Percentiles rank a stretch among this genome's conserved stretches.
Conservation (phyloP, 2,797 vertebrate genomes). For the Gephyroberyx darwinii region DNA sequence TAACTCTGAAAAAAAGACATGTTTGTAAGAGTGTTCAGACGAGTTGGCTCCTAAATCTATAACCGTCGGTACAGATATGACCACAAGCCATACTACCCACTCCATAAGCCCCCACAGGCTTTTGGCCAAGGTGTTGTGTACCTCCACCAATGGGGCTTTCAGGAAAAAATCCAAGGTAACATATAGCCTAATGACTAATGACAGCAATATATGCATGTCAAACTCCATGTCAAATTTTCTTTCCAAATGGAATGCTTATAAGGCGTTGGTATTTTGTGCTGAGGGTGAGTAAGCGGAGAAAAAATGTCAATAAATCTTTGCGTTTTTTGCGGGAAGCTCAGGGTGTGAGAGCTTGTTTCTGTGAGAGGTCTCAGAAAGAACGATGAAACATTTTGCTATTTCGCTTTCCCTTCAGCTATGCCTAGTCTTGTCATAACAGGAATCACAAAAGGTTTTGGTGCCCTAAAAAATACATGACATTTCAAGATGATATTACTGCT, state of each 20-base stretch:
- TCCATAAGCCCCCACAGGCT: slow-evolving; percentile 41
- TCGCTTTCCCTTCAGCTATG: slow-evolving; percentile 66
- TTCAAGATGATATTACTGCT: slow-evolving; percentile 72
- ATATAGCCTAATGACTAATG: slow-evolving; percentile 40
- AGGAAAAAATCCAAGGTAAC: slow-evolving; percentile 27
- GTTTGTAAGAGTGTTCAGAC: slow-evolving; percentile 54
- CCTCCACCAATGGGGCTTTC: slow-evolving; percentile 41
- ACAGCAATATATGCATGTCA: slow-evolving; percentile 63
- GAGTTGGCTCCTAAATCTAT: slow-evolving; percentile 61
- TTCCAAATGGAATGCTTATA: slow-evolving; percentile 63
- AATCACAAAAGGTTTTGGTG: slow-evolving; percentile 61
- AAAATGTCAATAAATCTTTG: slow-evolving; percentile 81
- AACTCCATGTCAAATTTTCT: slow-evolving; percentile 59
- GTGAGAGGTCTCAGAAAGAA: slow-evolving; percentile 61
- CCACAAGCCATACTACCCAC: slow-evolving; percentile 41
- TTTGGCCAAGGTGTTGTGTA: slow-evolving; percentile 41
- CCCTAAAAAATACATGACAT: slow-evolving; percentile 70
- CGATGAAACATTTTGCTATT: slow-evolving; percentile 63
- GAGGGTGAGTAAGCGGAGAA: slow-evolving; percentile 64
- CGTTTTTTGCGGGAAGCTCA: slow-evolving; percentile 58
- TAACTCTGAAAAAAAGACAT: slow-evolving; percentile 40
- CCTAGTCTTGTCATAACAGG: slow-evolving; percentile 59
- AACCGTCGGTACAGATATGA: slow-evolving; percentile 50
- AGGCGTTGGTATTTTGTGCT: slow-evolving; percentile 67
- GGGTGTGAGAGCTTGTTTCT: slow-evolving; percentile 49